Base-by-base conservation (phyloP, 2,888 invertebrate genomes). In the Synanthedon formicaeformis region DNA sequence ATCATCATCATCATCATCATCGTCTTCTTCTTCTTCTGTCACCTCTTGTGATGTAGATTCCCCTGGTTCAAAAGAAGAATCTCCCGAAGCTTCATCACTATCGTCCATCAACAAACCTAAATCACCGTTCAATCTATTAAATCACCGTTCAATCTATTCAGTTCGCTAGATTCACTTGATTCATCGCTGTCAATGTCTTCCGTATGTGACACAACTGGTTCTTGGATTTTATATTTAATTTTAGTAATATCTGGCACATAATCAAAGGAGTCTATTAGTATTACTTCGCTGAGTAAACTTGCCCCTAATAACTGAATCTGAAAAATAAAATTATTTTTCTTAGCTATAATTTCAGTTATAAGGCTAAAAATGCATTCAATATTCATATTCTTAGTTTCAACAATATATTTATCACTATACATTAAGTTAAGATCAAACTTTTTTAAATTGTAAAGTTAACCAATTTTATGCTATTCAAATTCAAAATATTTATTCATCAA, bases 281-380 rank as follows among this genome's bases (percentile, higher is more conserved):
- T 57, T 23, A 62, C 55, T 54, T 70, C 66, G 51, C 57, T 58
- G 16, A 58, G 51, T 45, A 56, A 51, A 50, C 61, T 64, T 48
- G 57, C 56, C 54, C 69, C 70, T 51, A 58, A 54, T 51, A 71
- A 56, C 40, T 61, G 63, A 13, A 73, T 60, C 73, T 73, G 63
- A 52, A 69, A 67, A 51, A 57, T 54, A 54, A 34, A 34, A 10
- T 34, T 8, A 10, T 34, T 34, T 10, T 34, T 34, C 23, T 27
- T 8, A 27, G 8, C 27, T 1, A 27, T 27, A 8, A 27, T 27
- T 27, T 6, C 27, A 2, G 6, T 27, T 27, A 27, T 27, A 8
- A 8, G 1, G 27, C 8, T 8, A 27, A 2, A 27, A 27, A 27
- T 27, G 6, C 27, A 27, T 8, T 27, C 16, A 16, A 16, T 16